Base-by-base conservation (phyloP, 2,888 invertebrate species). In the Chymomyza procnemis region DNA sequence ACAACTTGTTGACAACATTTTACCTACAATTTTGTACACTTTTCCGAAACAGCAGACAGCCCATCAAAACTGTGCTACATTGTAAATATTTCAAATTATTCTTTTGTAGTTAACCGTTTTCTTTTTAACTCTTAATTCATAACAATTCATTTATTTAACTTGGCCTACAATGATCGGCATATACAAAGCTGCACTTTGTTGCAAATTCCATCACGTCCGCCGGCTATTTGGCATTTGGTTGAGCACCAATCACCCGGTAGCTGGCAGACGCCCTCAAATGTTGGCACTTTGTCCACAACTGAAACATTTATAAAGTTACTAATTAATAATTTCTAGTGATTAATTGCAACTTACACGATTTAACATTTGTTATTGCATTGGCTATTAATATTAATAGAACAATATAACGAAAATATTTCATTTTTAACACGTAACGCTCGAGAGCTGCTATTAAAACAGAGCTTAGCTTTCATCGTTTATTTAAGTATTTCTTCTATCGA, bases 201-300 rank as follows among this genome's bases (percentile, higher is more conserved):
- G 66, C 88, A 89, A 4, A 75, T 64, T 21, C 88, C 88, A 64
- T 79, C 88, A 54, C 88, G 78, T 64, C 85, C 88, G n/a, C 88
- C 88, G 4, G 79, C 81, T 22, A 80, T 74, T 71, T 84, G 80
- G 66, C 88, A 89, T 30, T 66, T 68, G 19, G 69, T 61, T 3
- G 76, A 68, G 69, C 88, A 89, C 74, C 77, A 73, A 48, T 89
- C 89, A 26, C 83, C 88, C n/a, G 71, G 64, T 14, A 71, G 30
- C 60, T 85, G 78, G 70, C 88, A 89, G 19, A 88, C 65, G 41
- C 78, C 78, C 5, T 47, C n/a, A 55, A 84, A 74, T 1, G 69
- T 79, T 8, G 79, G 82, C 61, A 75, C 1, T 8, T 77, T 64
- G 41, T 70, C 80, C 52, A 57, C 41, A 61, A 69, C 85, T 82